Percentiles rank a stretch among this genome's conserved stretches.
These are phyloP conservation scores for Diabrotica virgifera DNA, from an alignment of 1,140 invertebrate species.

Conservation along the genomic window DNA sequence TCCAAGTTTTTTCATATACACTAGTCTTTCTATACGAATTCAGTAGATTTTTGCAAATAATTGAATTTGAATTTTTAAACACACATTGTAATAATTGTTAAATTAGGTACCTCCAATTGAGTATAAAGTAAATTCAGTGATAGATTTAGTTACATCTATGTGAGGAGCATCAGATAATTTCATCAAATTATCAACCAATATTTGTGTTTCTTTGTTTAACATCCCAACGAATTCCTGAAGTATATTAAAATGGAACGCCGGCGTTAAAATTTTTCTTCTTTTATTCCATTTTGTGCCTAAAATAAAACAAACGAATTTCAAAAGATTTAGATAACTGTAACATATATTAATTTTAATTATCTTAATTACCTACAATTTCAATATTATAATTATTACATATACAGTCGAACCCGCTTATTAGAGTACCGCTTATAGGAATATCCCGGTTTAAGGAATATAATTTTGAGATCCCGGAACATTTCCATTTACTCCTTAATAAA, in stretches of 20 bases:
- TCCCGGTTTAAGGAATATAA: too few species aligned
- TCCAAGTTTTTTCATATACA: too few species aligned
- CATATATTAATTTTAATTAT: too few species aligned
- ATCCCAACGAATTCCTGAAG: slow-evolving; percentile 72
- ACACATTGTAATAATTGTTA: slow-evolving; percentile 7
- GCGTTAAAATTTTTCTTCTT: slow-evolving; percentile 78
- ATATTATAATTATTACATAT: too few species aligned
- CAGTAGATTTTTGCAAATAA: too few species aligned
- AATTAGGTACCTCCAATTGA: slow-evolving; percentile 29
- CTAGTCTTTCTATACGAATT: too few species aligned
- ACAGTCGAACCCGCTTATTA: too few species aligned
- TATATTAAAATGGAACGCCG: slow-evolving; percentile 88
- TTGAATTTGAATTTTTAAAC: too few species aligned
- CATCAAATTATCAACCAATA: slow-evolving; percentile 50
- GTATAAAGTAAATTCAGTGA: slow-evolving; percentile 22
- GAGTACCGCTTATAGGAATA: too few species aligned
- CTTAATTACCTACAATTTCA: too few species aligned
- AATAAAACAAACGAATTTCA: slow-evolving; percentile 32
- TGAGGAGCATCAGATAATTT: slow-evolving; percentile 7
- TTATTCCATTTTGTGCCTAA: slow-evolving; percentile 72
- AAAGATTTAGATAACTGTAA: background rate
- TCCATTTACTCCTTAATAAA: too few species aligned
- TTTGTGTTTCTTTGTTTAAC: slow-evolving; percentile 62
- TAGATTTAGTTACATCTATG: slow-evolving; percentile 15
- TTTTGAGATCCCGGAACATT: too few species aligned